Base-by-base conservation (phyloP, 2,797 vertebrate species). In the Eidolon dupreanum region DNA sequence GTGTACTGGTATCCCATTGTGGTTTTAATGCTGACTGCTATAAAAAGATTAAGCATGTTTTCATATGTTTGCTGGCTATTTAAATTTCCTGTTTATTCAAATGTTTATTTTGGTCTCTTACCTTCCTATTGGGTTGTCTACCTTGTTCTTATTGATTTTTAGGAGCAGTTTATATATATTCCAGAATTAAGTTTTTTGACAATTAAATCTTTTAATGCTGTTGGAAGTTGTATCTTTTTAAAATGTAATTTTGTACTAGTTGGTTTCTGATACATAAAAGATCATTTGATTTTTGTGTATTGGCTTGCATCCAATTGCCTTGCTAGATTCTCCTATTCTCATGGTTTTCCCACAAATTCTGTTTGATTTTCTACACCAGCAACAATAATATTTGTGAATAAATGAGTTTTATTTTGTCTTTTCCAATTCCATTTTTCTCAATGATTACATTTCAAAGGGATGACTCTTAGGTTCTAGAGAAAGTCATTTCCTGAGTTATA, bases 161-260 rank as follows among this genome's bases (percentile, higher is more conserved):
- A 70, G 33, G 28, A 61, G 16, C 38, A 41, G 7, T 77, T 89
- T 92, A 93, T 63, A 82, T 77, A 41, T 55, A 82, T 90, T 63
- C 41, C 51, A 63, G 20, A 59, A 84, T 28, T 71, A 77, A 78
- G 49, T 10, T 16, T 93, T 85, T 65, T 66, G 66, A 53, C 88
- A 22, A 12, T 36, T 43, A 63, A 82, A 83, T 65, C 12, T 73
- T 89, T 86, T 85, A 55, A 75, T 84, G 55, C 17, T 85, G 1
- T 74, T 70, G 41, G 83, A 88, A 65, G 12, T 70, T 70, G 6
- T 66, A 57, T 41, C 22, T 68, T 74, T 74, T 94, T 65, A 89
- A 77, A 65, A 90, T 65, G 86, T 77, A 51, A 53, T 77, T 86
- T 95, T 94, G 33, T 86, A 36, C 24, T 71, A 86, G n/a, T 71